phyloP scores from a whole-genome alignment of 2,113 vertebrate genomes.

The Pipra filicauda region DNA sequence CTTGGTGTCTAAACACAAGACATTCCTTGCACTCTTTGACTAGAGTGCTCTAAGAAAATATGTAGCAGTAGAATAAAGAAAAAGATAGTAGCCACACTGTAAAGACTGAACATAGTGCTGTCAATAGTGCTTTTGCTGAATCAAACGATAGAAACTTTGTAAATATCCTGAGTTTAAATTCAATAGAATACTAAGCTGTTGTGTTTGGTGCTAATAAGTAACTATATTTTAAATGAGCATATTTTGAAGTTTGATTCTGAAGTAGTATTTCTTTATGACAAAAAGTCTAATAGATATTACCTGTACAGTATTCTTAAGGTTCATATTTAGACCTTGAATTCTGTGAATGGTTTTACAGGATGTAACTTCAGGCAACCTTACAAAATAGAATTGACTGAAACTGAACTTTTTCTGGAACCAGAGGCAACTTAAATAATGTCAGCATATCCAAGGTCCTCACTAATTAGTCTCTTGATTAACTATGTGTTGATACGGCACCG shows the following conservation, averaged over 20 bases:
- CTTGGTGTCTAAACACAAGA: background rate
- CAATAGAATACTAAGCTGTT: background rate
- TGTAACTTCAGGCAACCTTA: background rate
- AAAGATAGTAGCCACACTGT: background rate
- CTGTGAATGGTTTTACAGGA: background rate
- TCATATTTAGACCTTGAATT: background rate
- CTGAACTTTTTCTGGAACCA: background rate
- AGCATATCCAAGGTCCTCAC: background rate
- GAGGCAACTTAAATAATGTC: background rate
- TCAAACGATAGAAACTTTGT: background rate
- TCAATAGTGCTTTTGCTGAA: background rate
- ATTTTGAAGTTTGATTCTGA: background rate
- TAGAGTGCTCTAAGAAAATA: background rate
- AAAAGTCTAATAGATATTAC: background rate
- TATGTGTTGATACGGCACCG: accelerated
- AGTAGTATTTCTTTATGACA: background rate
- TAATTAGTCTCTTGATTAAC: background rate
- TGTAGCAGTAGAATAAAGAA: background rate
- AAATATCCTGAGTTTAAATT: background rate
- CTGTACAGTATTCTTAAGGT: background rate
- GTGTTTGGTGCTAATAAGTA: background rate
- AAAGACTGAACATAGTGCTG: background rate
- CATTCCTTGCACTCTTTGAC: background rate
- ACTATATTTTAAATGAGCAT: background rate
- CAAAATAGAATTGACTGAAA: background rate